A percentile compares a stretch with the other conserved stretches of the same genome.
Evolutionary conservation across 2,888 invertebrate genomes (phyloP).

Genomic region (Leptinotarsa tumamoca): DNA sequence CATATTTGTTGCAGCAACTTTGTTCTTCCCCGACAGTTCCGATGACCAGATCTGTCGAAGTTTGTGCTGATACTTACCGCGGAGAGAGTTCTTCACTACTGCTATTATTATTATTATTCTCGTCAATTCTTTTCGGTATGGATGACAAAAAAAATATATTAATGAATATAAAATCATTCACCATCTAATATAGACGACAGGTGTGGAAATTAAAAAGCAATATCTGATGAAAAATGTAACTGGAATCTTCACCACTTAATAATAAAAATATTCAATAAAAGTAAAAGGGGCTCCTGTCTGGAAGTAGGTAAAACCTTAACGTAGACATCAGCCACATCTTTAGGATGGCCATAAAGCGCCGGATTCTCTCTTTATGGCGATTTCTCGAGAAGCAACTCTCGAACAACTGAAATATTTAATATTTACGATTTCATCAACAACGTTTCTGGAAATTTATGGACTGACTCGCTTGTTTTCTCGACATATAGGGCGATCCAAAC

Average conservation of each 20-base stretch:
- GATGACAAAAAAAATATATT: background rate
- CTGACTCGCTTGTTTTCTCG: background rate
- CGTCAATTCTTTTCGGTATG: no score
- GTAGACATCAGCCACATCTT: constrained; percentile 63
- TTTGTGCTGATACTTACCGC: no score
- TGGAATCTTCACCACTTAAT: background rate
- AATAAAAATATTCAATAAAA: constrained; percentile 58
- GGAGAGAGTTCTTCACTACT: no score
- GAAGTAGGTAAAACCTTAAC: constrained; percentile 61
- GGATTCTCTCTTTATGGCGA: constrained; percentile 62
- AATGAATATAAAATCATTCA: background rate
- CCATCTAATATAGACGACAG: background rate
- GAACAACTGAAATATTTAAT: constrained; percentile 23
- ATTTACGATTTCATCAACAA: constrained; percentile 4
- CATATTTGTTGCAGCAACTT: no score
- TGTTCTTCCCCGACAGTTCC: no score
- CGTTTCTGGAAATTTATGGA: background rate
- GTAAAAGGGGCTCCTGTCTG: constrained; percentile 60
- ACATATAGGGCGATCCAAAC: background rate
- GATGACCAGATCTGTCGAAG: no score
- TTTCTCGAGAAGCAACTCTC: constrained; percentile 33
- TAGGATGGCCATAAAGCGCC: constrained; percentile 64
- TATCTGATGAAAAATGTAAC: constrained; percentile 5
- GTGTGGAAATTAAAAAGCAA: background rate
- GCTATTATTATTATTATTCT: no score